Evolutionary conservation across 1,140 invertebrate genomes (phyloP).

Genomic region (Calycopis cecrops): DNA sequence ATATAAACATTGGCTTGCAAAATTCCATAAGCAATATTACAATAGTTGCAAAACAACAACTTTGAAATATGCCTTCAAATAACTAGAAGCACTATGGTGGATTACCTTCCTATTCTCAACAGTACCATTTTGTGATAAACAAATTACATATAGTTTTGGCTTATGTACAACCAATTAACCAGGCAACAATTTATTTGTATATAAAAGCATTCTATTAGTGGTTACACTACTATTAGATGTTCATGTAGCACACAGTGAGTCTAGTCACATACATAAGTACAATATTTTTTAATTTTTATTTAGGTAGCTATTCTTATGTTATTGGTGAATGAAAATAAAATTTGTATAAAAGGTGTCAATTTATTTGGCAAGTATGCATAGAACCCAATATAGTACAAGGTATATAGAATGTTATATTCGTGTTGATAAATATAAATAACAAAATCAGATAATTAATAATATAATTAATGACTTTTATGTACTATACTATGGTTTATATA

Average conservation of each 20-base stretch:
- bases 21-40: conserved; percentile 13
- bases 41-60: conserved; percentile 2
- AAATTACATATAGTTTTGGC: too few species aligned
- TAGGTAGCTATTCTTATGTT: conserved; percentile 9
- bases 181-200: background rate
- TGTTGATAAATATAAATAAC: too few species aligned
- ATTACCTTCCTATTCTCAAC: too few species aligned
- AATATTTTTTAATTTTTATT: background rate
- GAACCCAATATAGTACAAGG: too few species aligned
- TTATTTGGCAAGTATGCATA: too few species aligned
- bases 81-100: background rate
- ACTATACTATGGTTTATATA: conserved; percentile 7
- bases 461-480: conserved; percentile 4
- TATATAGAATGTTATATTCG: too few species aligned
- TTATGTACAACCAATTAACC: too few species aligned
- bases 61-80: conserved; percentile 2
- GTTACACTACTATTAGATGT: conserved; percentile 3
- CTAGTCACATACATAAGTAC: conserved; percentile 7
- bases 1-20: conserved; percentile 14
- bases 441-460: background rate
- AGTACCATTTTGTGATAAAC: too few species aligned
- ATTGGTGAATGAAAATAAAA: background rate
- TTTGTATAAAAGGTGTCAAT: background rate
- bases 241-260: conserved; percentile 5
- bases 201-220: background rate